phyloP scores from a whole-genome alignment of 2,113 vertebrate species.

The Onychostruthus taczanowskii region DNA sequence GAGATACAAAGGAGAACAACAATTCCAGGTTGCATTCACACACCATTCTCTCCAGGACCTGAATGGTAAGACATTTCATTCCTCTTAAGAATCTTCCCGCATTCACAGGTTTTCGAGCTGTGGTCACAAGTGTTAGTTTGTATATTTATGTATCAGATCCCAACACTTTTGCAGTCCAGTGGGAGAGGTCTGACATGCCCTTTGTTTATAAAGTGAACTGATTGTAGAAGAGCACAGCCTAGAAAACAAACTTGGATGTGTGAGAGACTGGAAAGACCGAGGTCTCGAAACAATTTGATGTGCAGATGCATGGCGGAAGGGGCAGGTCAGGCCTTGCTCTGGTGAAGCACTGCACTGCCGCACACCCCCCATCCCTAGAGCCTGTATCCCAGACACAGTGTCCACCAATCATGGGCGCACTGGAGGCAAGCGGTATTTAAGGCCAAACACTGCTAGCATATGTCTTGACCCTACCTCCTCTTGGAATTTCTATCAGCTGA shows the following conservation, averaged over 20 bases:
- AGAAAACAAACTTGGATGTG: neutral
- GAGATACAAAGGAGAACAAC: neutral
- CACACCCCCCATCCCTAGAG: no score
- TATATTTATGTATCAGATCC: neutral
- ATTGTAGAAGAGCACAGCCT: neutral
- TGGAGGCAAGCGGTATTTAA: neutral
- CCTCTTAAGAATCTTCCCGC: no score
- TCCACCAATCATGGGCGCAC: fast-evolving
- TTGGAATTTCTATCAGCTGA: neutral
- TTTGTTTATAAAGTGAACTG: neutral
- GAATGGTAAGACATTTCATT: fast-evolving
- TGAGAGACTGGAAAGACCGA: neutral
- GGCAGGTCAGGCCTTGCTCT: neutral
- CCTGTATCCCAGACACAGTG: neutral
- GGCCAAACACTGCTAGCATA: neutral
- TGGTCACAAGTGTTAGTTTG: neutral
- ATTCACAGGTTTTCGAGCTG: neutral
- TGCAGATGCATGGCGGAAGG: neutral
- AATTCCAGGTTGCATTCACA: neutral
- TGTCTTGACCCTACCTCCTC: neutral
- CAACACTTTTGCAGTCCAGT: fast-evolving
- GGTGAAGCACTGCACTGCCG: neutral
- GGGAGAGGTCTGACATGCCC: neutral
- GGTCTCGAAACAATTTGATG: neutral
- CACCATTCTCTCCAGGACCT: fast-evolving